phyloP scores from a whole-genome alignment of 2,113 vertebrate genomes.

The Thunnus maccoyii region DNA sequence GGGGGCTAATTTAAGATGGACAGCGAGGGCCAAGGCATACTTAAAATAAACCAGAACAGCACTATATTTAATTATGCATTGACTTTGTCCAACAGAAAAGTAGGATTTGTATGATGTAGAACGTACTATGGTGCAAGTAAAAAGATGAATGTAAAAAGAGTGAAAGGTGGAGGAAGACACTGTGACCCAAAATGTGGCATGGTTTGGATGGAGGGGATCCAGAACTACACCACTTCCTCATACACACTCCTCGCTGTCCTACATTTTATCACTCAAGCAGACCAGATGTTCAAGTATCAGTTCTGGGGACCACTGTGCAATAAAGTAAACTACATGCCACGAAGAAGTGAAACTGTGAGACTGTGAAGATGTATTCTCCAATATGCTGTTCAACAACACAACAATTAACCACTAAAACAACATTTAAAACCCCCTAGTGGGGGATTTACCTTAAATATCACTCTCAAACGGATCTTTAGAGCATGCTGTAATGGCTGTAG shows the following conservation, averaged over 20 bases:
- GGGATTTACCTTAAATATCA: background rate
- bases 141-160: background rate
- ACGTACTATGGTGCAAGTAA: background rate
- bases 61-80: background rate
- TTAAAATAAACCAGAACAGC: background rate
- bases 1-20: background rate
- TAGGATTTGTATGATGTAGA: background rate
- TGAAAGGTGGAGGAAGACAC: slow-evolving; percentile 12
- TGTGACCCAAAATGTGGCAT: slow-evolving; percentile 47
- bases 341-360: background rate
- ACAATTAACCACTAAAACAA: background rate
- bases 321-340: slow-evolving; percentile 17
- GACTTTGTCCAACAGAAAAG: background rate
- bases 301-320: background rate
- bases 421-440: background rate
- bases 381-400: background rate
- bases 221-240: slow-evolving; percentile 13
- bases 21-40: background rate
- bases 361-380: background rate
- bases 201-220: slow-evolving; percentile 42
- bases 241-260: slow-evolving; percentile 37
- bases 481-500: no score
- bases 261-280: slow-evolving; percentile 34
- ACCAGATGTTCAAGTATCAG: slow-evolving; percentile 24
- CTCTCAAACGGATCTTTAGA: background rate